Base-by-base conservation (phyloP, 2,113 vertebrate species). In the Lepidothrix coronata region DNA sequence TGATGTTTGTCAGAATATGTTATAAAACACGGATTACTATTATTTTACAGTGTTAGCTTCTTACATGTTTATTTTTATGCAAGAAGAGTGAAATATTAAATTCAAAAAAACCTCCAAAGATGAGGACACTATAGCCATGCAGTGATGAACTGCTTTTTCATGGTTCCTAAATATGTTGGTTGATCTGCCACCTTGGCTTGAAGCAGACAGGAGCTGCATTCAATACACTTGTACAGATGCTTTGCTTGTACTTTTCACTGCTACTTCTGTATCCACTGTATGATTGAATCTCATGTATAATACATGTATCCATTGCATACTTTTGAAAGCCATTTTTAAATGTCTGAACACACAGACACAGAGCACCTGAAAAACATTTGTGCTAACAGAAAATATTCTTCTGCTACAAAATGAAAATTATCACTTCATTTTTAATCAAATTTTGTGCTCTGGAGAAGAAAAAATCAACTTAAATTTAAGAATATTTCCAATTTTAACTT, bases 61-160 rank as follows among this genome's bases (percentile, higher is more conserved):
- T 39, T 48, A 55, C 11, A 63, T 1, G 1, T 73, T 18, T 57
- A 33, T 70, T 89, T 92, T 91, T 55, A 57, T 43, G 21, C 13
- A 57, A 72, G 62, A 84, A 70, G 7, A 74, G 28, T n/a, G 28
- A 85, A 80, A 89, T 57, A 71, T 11, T 67, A 66, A 80, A 72
- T 74, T 87, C 31, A 49, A 57, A 61, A 62, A 22, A 22, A 58
- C 30, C 17, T 63, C 67, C 28, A 46, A 85, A 78, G 39, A 51
- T 0, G 1, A 80, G 65, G 31, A 78, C 23, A 28, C n/a, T 23
- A 14, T 0, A 71, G 46, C 41, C 57, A 48, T 15, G 9, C 54
- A 73, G 33, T 0, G 4, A 57, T 7, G 28, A 59, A n/a, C 65
- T 25, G 27, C 31, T 70, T 31, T 13, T 8, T 59, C 46, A 33